phyloP scores from a whole-genome alignment of 2,888 invertebrate genomes.

The Pachycephus smyrnensis region DNA sequence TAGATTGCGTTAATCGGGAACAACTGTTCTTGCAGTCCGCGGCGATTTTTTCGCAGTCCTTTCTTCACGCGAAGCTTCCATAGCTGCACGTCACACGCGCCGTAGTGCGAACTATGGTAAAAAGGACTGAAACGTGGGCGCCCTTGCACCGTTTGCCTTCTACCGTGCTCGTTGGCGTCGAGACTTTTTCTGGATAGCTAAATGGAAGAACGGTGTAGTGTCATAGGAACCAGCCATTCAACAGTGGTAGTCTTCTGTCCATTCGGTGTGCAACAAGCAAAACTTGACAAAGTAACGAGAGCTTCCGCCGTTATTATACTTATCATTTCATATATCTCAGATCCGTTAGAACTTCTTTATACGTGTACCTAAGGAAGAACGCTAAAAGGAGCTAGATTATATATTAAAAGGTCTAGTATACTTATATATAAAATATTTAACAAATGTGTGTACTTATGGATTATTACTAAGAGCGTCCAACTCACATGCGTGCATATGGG shows the following conservation, averaged over 20 bases:
- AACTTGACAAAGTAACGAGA: conserved; percentile 48
- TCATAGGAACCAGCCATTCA: conserved; percentile 40
- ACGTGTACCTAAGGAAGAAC: neutral
- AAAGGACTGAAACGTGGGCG: neutral
- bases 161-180: neutral
- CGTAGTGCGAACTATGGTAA: neutral
- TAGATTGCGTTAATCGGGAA: conserved; percentile 45
- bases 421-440: neutral
- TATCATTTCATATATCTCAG: conserved; percentile 24
- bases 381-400: neutral
- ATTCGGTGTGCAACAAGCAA: conserved; percentile 13
- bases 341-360: conserved; percentile 31
- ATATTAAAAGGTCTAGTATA: neutral
- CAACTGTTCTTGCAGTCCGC: conserved; percentile 36
- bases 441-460: neutral
- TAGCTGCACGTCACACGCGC: neutral
- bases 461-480: neutral
- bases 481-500: neutral
- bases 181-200: conserved; percentile 55
- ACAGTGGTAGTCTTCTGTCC: conserved; percentile 46
- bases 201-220: conserved; percentile 64
- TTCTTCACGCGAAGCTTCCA: neutral
- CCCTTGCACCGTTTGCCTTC: neutral
- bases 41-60: conserved; percentile 13
- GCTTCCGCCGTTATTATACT: conserved; percentile 40